phyloP scores from a whole-genome alignment of 2,888 invertebrate genomes.

The Dynastes maya region DNA sequence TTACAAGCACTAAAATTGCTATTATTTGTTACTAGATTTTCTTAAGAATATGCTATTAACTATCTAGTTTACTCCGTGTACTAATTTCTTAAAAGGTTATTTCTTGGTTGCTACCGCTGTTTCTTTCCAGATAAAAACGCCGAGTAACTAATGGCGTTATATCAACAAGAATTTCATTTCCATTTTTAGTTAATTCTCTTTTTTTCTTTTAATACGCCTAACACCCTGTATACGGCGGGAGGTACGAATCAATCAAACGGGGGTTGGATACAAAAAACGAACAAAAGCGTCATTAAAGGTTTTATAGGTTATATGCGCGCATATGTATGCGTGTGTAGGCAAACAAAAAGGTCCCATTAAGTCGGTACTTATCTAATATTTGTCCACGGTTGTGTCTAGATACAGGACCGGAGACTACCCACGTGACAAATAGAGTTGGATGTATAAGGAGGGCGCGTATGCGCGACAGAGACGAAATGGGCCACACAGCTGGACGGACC shows the following conservation, averaged over 20 bases:
- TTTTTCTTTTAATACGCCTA: not conserved
- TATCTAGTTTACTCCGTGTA: too few relatives aligned
- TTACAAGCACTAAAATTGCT: too few relatives aligned
- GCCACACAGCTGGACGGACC: constrained; percentile 69
- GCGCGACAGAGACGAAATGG: constrained; percentile 58
- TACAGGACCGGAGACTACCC: constrained; percentile 61
- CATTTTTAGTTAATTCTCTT: not conserved
- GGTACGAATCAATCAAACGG: constrained; percentile 35
- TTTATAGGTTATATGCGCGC: constrained; percentile 56
- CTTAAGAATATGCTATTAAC: too few relatives aligned
- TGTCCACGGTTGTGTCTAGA: constrained; percentile 69
- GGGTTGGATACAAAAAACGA: constrained; percentile 58
- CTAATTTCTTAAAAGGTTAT: not conserved
- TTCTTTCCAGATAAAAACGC: constrained; percentile 33
- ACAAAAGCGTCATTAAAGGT: constrained; percentile 67
- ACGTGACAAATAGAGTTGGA: constrained; percentile 60
- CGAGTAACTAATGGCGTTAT: constrained; percentile 18
- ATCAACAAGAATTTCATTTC: constrained; percentile 1
- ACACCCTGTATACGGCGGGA: constrained; percentile 6
- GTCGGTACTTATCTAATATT: constrained; percentile 70
- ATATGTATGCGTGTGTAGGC: too few relatives aligned
- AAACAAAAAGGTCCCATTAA: constrained; percentile 70
- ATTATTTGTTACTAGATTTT: too few relatives aligned
- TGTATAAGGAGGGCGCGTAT: constrained; percentile 27
- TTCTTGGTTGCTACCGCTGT: constrained; percentile 18